Base-by-base conservation (phyloP, 2,888 invertebrate genomes). In the Rhopalosiphum nymphaeae region DNA sequence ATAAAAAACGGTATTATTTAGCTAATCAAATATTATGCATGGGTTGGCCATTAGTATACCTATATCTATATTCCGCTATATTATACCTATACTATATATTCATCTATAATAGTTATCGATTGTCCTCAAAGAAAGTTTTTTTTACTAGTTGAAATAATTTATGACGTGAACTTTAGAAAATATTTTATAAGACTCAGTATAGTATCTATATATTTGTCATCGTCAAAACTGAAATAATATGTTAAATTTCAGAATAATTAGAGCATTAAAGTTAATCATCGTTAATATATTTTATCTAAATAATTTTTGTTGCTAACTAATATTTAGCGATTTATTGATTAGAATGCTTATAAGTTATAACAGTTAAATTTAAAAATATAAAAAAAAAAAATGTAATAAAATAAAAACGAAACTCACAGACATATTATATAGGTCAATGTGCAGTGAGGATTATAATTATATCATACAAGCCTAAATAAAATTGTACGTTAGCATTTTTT, bases 71-170 rank as follows among this genome's bases (percentile, higher is more conserved):
- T 13, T 5, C 49, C 36, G 36, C 53, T 88, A n/a, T 46, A 44
- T 36, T 46, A 56, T 42, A n/a, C n/a, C n/a, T n/a, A 56, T 25
- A 13, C 29, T 44, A 44, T 91, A 91, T 85, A 44, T 57, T 36
- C 16, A 78, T 78, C 67, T 78, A 36, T 78, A 78, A 78, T n/a
- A 91, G 85, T 57, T 85, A 91, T 91, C n/a, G 86, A 86, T 91
- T 91, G 21, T 44, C 56, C 5, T 2, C 26, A 21, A 86, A 46
- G n/a, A 44, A 57, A n/a, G 84, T 85, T 57, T 53, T 56, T 29
- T 57, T 85, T 86, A 46, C 29, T 25, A 44, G 56, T 56, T 56
- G 21, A 46, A 57, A 91, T 86, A 44, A 86, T 85, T n/a, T 91
- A 84, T 42, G 9, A 29, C 46, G 13, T 42, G 36, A 91, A 53